Evolutionary conservation across 1,140 invertebrate genomes (phyloP), one percentile per base, ranked within the genome.

Genomic region (Uloborus diversus): DNA sequence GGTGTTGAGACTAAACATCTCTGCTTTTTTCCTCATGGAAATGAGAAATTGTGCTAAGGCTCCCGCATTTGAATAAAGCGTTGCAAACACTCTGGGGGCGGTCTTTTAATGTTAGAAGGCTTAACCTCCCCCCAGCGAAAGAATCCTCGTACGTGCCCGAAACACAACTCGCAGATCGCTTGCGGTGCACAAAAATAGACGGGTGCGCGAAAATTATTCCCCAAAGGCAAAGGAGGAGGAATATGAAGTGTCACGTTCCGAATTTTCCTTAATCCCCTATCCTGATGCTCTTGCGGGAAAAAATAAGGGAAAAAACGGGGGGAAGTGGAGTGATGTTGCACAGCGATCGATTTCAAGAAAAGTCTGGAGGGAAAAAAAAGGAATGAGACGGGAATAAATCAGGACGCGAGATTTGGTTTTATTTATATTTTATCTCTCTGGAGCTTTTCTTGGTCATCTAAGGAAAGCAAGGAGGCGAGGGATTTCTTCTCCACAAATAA

Each of bases 161-260:
- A n/a, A n/a, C n/a, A n/a, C n/a, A n/a, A n/a, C n/a, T n/a, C n/a
- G n/a, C n/a, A n/a, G n/a, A n/a, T n/a, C n/a, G n/a, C n/a, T n/a
- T 53, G 20, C 51, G n/a, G 51, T 9, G n/a, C 9, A n/a, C n/a
- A n/a, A 53, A 23, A 53, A n/a, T 4, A 59, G 56, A 33, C 20
- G 49, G 49, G 47, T 11, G 14, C 17, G 32, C 49, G 37, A 75
- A 75, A 75, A 75, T 75, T 75, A 75, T 75, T 64, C 69, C 47
- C 71, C 47, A 14, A 64, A 49, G 47, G 71, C 30, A 49, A 64
- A n/a, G n/a, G n/a, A n/a, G 37, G 27, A 32, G 53, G 59, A 75
- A 75, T 75, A 75, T 75, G 71, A 75, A 75, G 71, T 75, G 71
- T 75, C 71, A 75, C 71, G 71, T 75, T 53, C 71, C 35, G 71